phyloP scores from a whole-genome alignment of 2,888 invertebrate species.

The Lochmaea crataegi region DNA sequence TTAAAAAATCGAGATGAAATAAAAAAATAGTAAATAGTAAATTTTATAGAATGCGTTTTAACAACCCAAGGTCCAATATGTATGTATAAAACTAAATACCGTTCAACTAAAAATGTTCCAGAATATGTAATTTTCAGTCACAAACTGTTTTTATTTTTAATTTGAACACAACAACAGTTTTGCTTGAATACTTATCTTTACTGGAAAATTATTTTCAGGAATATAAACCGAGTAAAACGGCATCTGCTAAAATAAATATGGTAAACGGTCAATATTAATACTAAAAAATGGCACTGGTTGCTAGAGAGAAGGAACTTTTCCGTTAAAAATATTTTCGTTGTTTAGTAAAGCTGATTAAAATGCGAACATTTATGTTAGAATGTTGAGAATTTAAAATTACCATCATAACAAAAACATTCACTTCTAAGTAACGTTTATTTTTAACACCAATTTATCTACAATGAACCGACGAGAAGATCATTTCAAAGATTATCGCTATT shows the following conservation, averaged over 20 bases:
- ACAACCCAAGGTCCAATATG: background rate
- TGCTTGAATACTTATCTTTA: background rate
- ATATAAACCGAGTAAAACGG: background rate
- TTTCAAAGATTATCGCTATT: background rate
- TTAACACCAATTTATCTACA: background rate
- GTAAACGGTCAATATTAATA: background rate
- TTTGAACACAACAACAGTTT: background rate
- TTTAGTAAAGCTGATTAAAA: conserved; percentile 9
- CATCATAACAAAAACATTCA: background rate
- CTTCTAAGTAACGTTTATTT: background rate
- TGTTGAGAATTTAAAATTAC: background rate
- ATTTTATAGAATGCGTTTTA: background rate
- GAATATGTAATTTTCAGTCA: too few species aligned
- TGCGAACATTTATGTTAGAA: background rate
- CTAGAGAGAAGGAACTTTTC: conserved; percentile 16
- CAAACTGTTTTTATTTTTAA: too few species aligned
- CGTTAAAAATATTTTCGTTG: background rate
- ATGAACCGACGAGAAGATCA: background rate
- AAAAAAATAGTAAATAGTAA: background rate
- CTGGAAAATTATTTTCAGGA: background rate
- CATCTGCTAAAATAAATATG: background rate
- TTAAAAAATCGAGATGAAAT: too few species aligned
- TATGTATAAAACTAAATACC: too few species aligned
- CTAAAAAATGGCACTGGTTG: conserved; percentile 21
- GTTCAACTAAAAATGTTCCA: background rate